Conservation (phyloP, 2,888 invertebrate species). For the Coelopa pilipes region DNA sequence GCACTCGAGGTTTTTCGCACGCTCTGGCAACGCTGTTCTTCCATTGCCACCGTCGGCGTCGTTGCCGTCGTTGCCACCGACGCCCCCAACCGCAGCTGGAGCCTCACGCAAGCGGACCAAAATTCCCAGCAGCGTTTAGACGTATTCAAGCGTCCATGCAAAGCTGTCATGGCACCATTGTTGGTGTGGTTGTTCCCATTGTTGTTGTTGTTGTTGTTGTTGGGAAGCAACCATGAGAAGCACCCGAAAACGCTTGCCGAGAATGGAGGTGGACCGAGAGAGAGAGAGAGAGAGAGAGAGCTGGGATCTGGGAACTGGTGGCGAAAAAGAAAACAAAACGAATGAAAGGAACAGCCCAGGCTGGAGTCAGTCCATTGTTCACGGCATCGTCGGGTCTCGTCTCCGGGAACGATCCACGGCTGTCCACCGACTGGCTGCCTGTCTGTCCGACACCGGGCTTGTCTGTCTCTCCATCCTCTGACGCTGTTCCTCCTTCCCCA, state of each 20-base stretch:
- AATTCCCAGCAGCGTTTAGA: conserved; percentile 13
- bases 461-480: too few relatives aligned
- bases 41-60: not conserved
- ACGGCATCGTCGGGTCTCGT: not conserved
- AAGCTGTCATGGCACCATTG: not conserved
- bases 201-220: not conserved
- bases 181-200: not conserved
- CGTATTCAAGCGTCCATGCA: conserved; percentile 1
- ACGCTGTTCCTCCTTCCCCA: too few relatives aligned
- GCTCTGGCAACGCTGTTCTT: not conserved
- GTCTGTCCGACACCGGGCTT: too few relatives aligned
- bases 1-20: not conserved
- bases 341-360: not conserved
- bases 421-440: too few relatives aligned
- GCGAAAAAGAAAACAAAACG: not conserved
- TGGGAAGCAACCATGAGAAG: not conserved
- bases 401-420: too few relatives aligned
- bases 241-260: not conserved
- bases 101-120: not conserved
- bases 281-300: not conserved
- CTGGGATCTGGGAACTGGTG: too few relatives aligned
- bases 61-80: not conserved
- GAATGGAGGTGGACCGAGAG: not conserved
- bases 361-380: conserved; percentile 9
- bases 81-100: not conserved